phyloP scores from a whole-genome alignment of 2,797 vertebrate genomes.

The Sebastes iracundus region DNA sequence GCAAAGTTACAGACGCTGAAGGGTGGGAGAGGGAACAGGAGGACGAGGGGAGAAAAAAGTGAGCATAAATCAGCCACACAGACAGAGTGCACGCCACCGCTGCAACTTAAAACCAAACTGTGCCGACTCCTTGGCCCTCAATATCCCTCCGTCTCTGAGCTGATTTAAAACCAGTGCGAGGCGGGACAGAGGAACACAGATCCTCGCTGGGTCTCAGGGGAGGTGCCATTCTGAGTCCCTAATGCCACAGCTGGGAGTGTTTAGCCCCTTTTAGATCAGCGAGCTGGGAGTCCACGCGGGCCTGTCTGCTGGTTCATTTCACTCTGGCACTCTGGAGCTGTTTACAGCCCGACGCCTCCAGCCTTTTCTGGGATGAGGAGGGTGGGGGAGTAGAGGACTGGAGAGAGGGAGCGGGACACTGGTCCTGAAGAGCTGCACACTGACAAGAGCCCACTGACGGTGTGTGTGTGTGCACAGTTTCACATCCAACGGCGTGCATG shows the following conservation, averaged over 20 bases:
- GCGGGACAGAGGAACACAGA: constrained; percentile 27
- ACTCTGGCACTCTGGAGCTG: constrained; percentile 67
- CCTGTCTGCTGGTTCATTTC: constrained; percentile 77
- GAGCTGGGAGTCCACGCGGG: constrained; percentile 52
- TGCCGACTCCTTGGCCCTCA: constrained; percentile 7
- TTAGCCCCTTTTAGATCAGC: constrained; percentile 67
- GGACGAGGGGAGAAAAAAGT: constrained; percentile 13
- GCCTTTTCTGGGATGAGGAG: constrained; percentile 54
- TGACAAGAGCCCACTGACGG: constrained; percentile 34
- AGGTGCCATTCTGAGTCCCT: constrained; percentile 61
- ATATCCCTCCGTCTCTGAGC: constrained; percentile 9
- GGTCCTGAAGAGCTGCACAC: constrained; percentile 52
- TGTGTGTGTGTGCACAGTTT: constrained; percentile 13
- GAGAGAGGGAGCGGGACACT: constrained; percentile 23
- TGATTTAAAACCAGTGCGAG: constrained; percentile 54
- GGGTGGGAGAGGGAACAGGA: neutral
- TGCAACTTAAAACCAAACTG: constrained; percentile 55
- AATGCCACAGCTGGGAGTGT: constrained; percentile 75
- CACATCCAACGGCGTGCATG: neutral
- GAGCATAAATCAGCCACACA: constrained; percentile 38
- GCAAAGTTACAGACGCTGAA: constrained; percentile 19
- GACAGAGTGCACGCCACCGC: neutral
- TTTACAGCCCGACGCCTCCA: constrained; percentile 76
- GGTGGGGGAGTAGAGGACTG: constrained; percentile 23
- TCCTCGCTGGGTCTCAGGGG: constrained; percentile 48